Base-by-base conservation (phyloP, 2,113 vertebrate species). In the Aphelocoma coerulescens region DNA sequence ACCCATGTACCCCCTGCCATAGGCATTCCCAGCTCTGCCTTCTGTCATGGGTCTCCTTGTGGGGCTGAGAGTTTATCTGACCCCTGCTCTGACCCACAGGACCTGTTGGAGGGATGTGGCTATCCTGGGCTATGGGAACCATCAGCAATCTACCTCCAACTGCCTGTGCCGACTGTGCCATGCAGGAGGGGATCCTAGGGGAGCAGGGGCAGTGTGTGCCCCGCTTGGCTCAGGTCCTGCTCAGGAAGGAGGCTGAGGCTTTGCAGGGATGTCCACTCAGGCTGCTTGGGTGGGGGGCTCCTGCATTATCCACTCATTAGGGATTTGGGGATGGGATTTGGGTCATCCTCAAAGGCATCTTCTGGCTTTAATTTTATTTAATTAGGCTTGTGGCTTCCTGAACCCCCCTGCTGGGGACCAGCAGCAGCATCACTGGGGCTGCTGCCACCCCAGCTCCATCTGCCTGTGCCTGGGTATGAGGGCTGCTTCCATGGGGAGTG, bases 391-490 rank as follows among this genome's bases (percentile, higher is more conserved):
- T 58, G 51, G 27, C 49, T 86, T 85, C 62, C 58, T 14, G 2
- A 80, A 68, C 27, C 12, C 2, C 0, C 10, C 3, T 1, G 2
- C 49, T 48, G 32, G 90, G 72, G 28, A 58, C 62, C 27, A 44
- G 63, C 66, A 68, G 78, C 32, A 73, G 44, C 55, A 78, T 24
- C 21, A 28, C 10, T 3, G 1, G 32, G 46, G 46, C 30, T 88
- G 23, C 58, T 72, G 27, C 21, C 22, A 72, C 5, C 13, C 10
- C 1, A 10, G 16, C 24, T 22, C n/a, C 6, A 13, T 59, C 52
- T 0, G 0, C 30, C 44, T 32, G 43, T 4, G 4, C 15, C 24
- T 6, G 5, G 72, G 44, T 39, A 20, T 0, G 0, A 27, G 23
- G 37, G 51, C 37, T 54, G 79, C 28, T 78, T n/a, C 67, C 1